These are phyloP conservation scores for Terebella lapidaria DNA, from an alignment of 2,888 invertebrate species.

Conservation along the genomic window DNA sequence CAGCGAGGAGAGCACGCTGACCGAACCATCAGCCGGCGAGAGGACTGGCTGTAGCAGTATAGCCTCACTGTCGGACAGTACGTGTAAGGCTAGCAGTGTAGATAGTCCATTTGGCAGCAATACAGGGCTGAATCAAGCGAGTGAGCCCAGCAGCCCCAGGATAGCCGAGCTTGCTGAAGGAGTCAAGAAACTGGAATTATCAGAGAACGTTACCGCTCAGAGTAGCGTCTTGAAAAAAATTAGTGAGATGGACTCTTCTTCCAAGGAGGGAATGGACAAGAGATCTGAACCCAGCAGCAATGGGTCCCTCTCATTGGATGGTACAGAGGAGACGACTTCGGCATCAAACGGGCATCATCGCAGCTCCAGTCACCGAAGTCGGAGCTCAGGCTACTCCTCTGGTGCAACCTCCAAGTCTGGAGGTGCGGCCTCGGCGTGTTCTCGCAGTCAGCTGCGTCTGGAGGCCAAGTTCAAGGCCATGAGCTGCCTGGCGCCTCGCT, in stretches of 20 bases:
- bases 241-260: background rate
- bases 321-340: background rate
- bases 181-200: background rate
- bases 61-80: background rate
- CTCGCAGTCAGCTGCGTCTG: background rate
- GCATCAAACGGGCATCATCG: background rate
- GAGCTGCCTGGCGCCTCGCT: constrained; percentile 55
- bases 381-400: background rate
- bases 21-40: background rate
- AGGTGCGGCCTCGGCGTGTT: background rate
- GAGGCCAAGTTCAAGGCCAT: constrained; percentile 18
- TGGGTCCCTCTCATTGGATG: background rate
- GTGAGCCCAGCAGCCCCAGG: background rate
- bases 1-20: background rate
- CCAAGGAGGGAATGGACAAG: background rate
- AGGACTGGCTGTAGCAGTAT: background rate
- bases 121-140: background rate
- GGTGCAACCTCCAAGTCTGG: background rate
- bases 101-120: background rate
- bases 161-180: background rate
- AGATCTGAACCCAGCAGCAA: background rate
- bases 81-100: background rate
- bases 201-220: background rate
- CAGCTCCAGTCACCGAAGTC: background rate
- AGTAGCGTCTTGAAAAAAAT: background rate